Base-by-base conservation (phyloP, 2,888 invertebrate species). In the Ctenicera cuprea region DNA sequence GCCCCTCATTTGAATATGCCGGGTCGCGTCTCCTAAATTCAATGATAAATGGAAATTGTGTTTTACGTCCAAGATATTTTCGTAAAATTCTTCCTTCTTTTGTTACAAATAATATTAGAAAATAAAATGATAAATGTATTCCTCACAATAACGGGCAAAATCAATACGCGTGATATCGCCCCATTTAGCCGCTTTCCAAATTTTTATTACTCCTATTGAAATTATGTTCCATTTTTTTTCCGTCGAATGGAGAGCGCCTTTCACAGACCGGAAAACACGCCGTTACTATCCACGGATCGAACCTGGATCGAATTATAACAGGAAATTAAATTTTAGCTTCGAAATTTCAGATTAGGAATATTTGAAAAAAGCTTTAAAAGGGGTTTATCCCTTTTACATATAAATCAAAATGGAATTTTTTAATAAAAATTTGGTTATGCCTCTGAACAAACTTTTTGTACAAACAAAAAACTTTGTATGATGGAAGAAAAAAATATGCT, bases 11-110 rank as follows among this genome's bases (percentile, higher is more conserved):
- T 74, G 74, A 74, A 74, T 74, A 74, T 66, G 70, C 70, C 65
- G 70, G 74, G 70, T 71, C 74, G 74, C 65, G 74, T 74, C 74
- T 74, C 70, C 52, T 74, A 74, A 74, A 74, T 70, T 74, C 74
- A 74, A 74, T 74, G 74, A 74, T 74, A 74, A 74, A 74, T 74
- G 74, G 74, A 74, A 74, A 74, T 74, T 74, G 74, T 69, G 64
- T 70, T 74, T 70, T 66, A 70, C 74, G 73, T 74, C 68, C 65
- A 74, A 71, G 70, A 74, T 70, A 74, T 70, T 70, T 74, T 70
- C 70, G 52, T 74, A 62, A 62, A 74, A 67, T 70, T 74, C 69
- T 66, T 62, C 61, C 26, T 65, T 62, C 70, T 70, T 74, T 74
- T 74, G 74, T 74, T 70, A 74, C 74, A 74, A 74, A 71, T 62